Percentiles rank a stretch among this genome's conserved stretches.
phyloP scores from a whole-genome alignment of 92 coral and sea anemone species.

The Epizoanthus fatuus region DNA sequence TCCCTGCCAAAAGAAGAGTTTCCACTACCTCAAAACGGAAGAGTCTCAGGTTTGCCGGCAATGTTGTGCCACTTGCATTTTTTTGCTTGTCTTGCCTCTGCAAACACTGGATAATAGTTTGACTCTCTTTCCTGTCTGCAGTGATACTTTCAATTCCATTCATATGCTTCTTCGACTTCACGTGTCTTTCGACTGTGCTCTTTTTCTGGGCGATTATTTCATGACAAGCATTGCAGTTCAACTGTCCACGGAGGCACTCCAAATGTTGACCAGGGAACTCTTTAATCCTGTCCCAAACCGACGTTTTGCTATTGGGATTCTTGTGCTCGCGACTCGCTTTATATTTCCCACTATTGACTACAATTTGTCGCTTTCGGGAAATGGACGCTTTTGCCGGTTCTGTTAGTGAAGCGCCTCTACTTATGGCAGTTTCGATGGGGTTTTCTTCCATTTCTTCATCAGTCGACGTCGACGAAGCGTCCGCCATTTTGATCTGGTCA shows the following conservation, averaged over 20 bases:
- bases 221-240: constrained; percentile 59
- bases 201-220: constrained; percentile 51
- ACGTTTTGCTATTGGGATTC: constrained; percentile 54
- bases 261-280: constrained; percentile 63
- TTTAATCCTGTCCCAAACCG: constrained; percentile 60
- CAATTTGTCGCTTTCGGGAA: constrained; percentile 61
- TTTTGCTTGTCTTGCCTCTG: constrained; percentile 64
- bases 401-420: constrained; percentile 53
- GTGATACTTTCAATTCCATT: constrained; percentile 57
- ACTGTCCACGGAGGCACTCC: constrained; percentile 58
- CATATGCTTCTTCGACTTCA: constrained; percentile 67
- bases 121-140: constrained; percentile 61
- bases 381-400: constrained; percentile 57
- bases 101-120: constrained; percentile 57
- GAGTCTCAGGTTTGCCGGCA: constrained; percentile 42
- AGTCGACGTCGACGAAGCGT: constrained; percentile 35
- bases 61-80: constrained; percentile 57
- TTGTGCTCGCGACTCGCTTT: constrained; percentile 56
- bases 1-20: constrained; percentile 47
- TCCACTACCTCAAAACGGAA: constrained; percentile 55
- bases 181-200: constrained; percentile 47
- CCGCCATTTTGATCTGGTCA: constrained; percentile 59
- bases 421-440: constrained; percentile 57
- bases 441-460: constrained; percentile 42
- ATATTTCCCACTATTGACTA: constrained; percentile 57